Base-by-base conservation (phyloP, 2,797 vertebrate species). In the Catharus ustulatus region DNA sequence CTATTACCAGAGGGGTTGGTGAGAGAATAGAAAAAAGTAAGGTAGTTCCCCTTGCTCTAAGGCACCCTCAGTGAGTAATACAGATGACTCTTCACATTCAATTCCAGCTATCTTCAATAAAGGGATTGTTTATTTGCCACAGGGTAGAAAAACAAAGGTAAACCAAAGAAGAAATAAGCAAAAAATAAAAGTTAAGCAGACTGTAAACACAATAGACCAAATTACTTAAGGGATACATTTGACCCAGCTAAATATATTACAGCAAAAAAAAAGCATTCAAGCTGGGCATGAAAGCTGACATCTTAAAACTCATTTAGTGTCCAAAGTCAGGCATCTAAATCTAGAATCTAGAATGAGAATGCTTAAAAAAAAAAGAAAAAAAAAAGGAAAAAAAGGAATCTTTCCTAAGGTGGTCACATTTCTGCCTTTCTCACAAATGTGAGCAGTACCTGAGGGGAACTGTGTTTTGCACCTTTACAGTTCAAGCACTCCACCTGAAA, bases 41-140 rank as follows among this genome's bases (percentile, higher is more conserved):
- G 88, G 84, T 89, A 90, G 74, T 81, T 94, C 43, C 55, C 72
- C 93, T 95, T 81, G 57, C 90, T 95, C 75, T 66, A 61, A 94
- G 89, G 77, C 93, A 81, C 61, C 68, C 40, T 94, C 67, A 55
- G 68, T 48, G 59, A 92, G 90, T 81, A 90, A 95, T 74, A 80
- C 61, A 72, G 81, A 67, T 0, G 62, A 94, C 75, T 94, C 80
- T 94, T 95, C 91, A 93, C 93, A 96, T 95, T 94, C 95, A 94
- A 86, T 96, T 95, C 87, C 71, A 93, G 40, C 61, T 97, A 84
- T 96, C 92, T 89, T 96, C 95, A 95, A 96, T 94, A 96, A 96
- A 94, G 91, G 59, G 59, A 94, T 83, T 91, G 77, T 96, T 95
- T 95, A 86, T 94, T 96, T 94, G 75, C 93, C 74, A 86, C 77